Evolutionary conservation across 2,113 vertebrate genomes (phyloP).

Genomic region (Cariama cristata): DNA sequence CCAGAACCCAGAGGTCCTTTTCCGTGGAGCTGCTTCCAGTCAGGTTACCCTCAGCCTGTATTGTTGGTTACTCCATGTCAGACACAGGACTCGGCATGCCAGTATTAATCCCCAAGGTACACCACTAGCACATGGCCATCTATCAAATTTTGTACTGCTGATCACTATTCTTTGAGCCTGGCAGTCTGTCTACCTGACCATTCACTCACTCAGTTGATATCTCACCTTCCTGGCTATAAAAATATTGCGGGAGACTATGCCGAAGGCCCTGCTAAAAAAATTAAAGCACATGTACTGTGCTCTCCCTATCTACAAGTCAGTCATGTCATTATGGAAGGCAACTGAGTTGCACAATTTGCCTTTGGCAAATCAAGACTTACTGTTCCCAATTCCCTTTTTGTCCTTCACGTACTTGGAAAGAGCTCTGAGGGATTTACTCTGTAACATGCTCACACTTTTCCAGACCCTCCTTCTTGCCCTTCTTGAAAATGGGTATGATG

Average conservation of each 20-base stretch:
- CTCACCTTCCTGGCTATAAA: not conserved
- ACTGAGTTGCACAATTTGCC: not conserved
- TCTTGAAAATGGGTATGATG: not conserved
- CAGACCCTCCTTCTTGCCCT: not conserved
- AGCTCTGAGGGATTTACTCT: not conserved
- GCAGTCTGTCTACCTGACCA: not conserved
- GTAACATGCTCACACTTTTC: not conserved
- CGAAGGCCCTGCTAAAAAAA: not conserved
- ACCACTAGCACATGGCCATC: not conserved
- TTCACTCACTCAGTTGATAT: not conserved
- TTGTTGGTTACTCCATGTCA: not conserved
- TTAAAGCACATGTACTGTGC: not conserved
- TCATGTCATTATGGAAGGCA: not conserved
- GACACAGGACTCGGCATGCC: no score
- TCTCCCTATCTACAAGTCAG: not conserved
- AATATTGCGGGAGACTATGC: not conserved
- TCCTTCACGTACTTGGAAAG: not conserved
- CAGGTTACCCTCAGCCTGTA: not conserved
- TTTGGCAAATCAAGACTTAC: not conserved
- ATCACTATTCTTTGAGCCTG: not conserved
- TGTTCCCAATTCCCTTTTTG: not conserved
- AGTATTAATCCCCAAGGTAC: not conserved
- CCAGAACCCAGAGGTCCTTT: not conserved
- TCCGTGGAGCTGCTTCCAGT: not conserved
- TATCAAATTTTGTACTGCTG: not conserved